Percentiles rank a stretch among this genome's conserved stretches.
These are phyloP conservation scores for Phalanger gymnotis DNA, from an alignment of 2,797 vertebrate species.

Conservation along the genomic window DNA sequence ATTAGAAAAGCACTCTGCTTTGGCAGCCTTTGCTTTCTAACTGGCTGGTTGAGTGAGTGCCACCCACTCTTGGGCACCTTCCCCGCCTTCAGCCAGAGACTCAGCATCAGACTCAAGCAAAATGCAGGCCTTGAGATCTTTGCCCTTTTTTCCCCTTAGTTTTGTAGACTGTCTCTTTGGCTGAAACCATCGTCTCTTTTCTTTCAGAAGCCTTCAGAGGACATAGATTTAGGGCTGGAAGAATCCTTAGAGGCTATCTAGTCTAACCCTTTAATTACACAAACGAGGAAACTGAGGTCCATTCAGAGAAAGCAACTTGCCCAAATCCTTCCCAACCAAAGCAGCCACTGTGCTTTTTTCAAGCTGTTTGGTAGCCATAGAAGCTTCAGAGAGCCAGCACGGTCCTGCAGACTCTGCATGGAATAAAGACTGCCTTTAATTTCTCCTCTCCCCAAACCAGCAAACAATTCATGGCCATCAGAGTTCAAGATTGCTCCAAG, in stretches of 20 bases:
- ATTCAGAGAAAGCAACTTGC: background rate
- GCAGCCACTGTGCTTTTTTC: background rate
- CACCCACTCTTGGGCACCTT: background rate
- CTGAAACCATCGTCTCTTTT: background rate
- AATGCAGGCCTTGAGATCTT: background rate
- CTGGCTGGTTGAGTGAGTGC: background rate
- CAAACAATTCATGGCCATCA: background rate
- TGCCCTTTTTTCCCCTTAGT: background rate
- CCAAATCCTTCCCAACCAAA: background rate
- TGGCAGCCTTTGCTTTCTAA: fast-evolving
- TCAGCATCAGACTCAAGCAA: background rate
- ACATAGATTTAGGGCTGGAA: background rate
- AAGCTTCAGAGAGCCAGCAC: background rate
- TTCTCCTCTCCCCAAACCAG: background rate
- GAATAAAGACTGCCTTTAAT: background rate
- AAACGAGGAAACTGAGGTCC: background rate
- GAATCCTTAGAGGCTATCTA: background rate
- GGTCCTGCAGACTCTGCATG: background rate
- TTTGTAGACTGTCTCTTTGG: background rate
- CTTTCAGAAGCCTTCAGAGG: background rate
- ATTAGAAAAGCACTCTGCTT: background rate
- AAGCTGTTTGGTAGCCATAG: background rate
- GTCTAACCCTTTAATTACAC: background rate
- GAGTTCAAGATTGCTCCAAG: background rate
- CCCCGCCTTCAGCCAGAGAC: background rate